These are phyloP conservation scores for Cryptocheilus praepositus DNA, from an alignment of 2,888 invertebrate species.

Conservation along the genomic window DNA sequence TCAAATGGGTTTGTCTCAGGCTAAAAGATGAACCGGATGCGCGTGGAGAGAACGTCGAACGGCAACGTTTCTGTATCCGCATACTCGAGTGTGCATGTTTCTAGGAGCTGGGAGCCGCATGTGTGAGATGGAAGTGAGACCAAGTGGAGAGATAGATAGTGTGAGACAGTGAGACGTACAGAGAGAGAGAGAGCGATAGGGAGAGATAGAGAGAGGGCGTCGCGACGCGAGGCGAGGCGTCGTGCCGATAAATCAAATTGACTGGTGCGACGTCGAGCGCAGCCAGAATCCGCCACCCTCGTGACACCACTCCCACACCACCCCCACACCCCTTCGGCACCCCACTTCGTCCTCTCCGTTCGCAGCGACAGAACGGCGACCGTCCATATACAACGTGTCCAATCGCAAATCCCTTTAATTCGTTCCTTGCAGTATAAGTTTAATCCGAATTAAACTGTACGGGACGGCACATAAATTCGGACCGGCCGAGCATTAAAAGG, in stretches of 20 bases:
- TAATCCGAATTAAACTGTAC: constrained; percentile 69
- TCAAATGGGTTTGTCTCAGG: constrained; percentile 47
- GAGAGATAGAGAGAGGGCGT: constrained; percentile 57
- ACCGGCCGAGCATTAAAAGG: constrained; percentile 61
- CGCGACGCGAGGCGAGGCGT: constrained; percentile 53
- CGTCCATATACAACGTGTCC: constrained; percentile 68
- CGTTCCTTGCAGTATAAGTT: constrained; percentile 69
- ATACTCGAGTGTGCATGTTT: constrained; percentile 23
- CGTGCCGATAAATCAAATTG: constrained; percentile 70
- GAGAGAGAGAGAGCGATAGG: too few species aligned
- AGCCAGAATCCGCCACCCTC: constrained; percentile 55
- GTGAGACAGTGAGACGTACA: constrained; percentile 18
- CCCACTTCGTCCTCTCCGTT: constrained; percentile 53
- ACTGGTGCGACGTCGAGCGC: constrained; percentile 66
- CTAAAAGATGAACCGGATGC: constrained; percentile 54
- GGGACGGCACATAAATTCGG: constrained; percentile 68
- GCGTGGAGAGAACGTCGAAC: constrained; percentile 46
- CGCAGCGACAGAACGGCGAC: constrained; percentile 59
- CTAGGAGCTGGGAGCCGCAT: neutral
- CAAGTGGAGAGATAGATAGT: neutral
- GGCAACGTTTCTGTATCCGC: constrained; percentile 27
- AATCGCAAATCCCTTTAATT: constrained; percentile 72
- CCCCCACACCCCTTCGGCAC: constrained; percentile 28
- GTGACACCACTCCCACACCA: constrained; percentile 17
- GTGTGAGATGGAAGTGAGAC: constrained; percentile 19